Conservation (phyloP, 2,888 invertebrate genomes). For the Eutolmus rufibarbis region DNA sequence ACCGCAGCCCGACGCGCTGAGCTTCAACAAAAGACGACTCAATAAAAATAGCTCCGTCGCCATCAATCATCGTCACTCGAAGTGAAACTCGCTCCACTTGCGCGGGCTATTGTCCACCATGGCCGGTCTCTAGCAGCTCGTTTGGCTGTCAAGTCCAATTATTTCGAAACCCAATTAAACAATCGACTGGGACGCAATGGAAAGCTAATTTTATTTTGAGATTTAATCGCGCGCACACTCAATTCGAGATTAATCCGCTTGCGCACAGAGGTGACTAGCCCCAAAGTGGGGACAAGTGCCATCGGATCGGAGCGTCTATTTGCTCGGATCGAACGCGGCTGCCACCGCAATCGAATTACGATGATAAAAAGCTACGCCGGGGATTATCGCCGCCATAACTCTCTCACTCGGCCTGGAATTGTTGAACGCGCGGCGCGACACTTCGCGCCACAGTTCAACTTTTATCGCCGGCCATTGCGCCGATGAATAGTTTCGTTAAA, state of each 20-base stretch:
- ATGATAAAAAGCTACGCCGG: neutral
- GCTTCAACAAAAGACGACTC: neutral
- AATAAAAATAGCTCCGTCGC: neutral
- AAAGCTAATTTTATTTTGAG: constrained; percentile 3
- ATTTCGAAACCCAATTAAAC: constrained; percentile 16
- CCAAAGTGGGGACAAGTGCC: neutral
- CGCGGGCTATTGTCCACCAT: neutral
- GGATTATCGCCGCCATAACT: neutral
- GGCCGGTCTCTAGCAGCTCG: neutral
- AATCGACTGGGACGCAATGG: neutral
- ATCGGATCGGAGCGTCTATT: neutral
- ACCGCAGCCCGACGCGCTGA: neutral
- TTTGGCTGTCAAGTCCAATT: neutral
- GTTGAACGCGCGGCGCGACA: neutral
- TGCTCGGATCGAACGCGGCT: neutral
- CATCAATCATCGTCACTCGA: neutral
- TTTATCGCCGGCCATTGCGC: neutral
- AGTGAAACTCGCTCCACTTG: neutral
- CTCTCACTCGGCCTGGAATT: neutral
- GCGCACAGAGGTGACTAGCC: neutral
- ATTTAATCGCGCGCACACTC: neutral
- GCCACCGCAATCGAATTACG: neutral
- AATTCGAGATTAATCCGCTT: neutral
- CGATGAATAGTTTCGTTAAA: constrained; percentile 1
- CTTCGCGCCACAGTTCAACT: neutral